phyloP scores from a whole-genome alignment of 1,140 invertebrate genomes.

The Saxidomus purpurata region DNA sequence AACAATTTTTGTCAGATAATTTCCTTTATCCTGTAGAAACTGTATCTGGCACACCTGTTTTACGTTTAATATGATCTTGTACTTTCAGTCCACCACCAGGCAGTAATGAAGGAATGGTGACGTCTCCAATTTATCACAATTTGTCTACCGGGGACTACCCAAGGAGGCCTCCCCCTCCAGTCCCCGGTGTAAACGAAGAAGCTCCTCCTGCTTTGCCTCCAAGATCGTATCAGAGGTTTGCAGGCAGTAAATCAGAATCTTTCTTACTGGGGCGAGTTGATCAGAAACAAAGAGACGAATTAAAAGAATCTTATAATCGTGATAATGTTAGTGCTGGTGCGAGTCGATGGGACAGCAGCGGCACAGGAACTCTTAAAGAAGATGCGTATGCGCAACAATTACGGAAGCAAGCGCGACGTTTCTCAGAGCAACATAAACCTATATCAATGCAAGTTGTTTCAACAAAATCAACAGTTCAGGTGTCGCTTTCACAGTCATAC shows the following conservation, averaged over 20 bases:
- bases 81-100: slow-evolving; percentile 67
- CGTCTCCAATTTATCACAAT: slow-evolving; percentile 74
- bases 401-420: slow-evolving; percentile 75
- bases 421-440: slow-evolving; percentile 73
- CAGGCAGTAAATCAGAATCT: slow-evolving; percentile 65
- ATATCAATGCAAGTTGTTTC: slow-evolving; percentile 68
- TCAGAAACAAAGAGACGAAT: slow-evolving; percentile 10
- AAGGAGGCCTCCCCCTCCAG: slow-evolving; percentile 73
- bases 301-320: slow-evolving; percentile 47
- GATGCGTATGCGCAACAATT: slow-evolving; percentile 79
- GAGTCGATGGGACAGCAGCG: slow-evolving; percentile 66
- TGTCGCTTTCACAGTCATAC: slow-evolving; percentile 74
- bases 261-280: slow-evolving; percentile 21
- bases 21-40: too few relatives aligned
- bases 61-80: not conserved
- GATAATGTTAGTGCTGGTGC: slow-evolving; percentile 65
- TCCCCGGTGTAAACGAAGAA: slow-evolving; percentile 75
- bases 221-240: slow-evolving; percentile 70
- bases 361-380: slow-evolving; percentile 73
- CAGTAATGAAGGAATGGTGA: slow-evolving; percentile 72
- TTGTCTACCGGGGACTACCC: slow-evolving; percentile 50
- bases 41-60: too few relatives aligned
- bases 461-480: slow-evolving; percentile 67
- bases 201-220: slow-evolving; percentile 79
- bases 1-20: too few relatives aligned